Evolutionary conservation across 2,113 vertebrate genomes (phyloP).

Genomic region (Phocoena sinus): DNA sequence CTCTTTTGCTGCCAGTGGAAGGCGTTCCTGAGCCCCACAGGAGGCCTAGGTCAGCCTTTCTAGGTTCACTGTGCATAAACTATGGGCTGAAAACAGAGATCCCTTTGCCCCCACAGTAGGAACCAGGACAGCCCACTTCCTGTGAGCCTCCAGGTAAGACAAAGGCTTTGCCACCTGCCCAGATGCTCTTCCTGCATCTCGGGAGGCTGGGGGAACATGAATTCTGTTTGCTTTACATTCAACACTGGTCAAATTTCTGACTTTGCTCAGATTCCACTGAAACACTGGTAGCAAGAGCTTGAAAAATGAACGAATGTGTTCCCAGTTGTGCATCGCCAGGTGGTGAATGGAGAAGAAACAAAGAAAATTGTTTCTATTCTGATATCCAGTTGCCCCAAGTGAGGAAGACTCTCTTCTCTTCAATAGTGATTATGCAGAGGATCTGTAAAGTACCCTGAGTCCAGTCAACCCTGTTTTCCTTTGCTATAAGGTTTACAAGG

Average conservation of each 20-base stretch:
- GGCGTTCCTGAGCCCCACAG: neutral
- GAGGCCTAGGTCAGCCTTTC: neutral
- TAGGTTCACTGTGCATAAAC: neutral
- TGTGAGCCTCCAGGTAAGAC: neutral
- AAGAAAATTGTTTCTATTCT: neutral
- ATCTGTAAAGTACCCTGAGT: slow-evolving; percentile 78
- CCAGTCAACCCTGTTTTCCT: slow-evolving; percentile 77
- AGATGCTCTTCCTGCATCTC: neutral
- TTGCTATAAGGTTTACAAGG: slow-evolving; percentile 69
- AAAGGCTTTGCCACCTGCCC: neutral
- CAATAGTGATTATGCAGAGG: slow-evolving; percentile 64
- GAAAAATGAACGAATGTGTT: neutral
- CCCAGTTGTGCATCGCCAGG: neutral
- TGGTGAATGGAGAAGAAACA: neutral
- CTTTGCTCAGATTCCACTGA: neutral
- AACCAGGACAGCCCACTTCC: neutral
- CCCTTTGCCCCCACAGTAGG: neutral
- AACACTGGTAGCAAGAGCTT: neutral
- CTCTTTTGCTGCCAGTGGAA: neutral
- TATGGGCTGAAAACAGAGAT: neutral
- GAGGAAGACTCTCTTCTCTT: slow-evolving; percentile 70
- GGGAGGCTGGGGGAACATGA: neutral
- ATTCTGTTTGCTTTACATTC: neutral
- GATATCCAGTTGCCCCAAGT: neutral
- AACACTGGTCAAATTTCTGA: neutral